Conservation (phyloP, 2,888 invertebrate genomes). For the Ephialtes manifestator region DNA sequence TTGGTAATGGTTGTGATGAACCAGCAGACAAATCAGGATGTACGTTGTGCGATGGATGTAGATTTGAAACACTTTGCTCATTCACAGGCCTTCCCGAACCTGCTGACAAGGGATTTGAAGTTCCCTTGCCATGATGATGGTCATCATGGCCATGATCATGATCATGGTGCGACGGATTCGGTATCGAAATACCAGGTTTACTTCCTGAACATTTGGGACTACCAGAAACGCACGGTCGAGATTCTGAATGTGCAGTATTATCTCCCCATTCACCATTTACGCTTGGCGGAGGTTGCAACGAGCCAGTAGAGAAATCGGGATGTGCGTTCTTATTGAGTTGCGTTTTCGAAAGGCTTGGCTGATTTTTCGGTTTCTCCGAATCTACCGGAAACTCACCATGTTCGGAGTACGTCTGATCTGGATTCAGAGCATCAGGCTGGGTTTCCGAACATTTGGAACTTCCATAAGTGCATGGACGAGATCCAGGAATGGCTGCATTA, state of each 20-base stretch:
- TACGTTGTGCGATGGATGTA: background rate
- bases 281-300: background rate
- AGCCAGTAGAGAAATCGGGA: conserved; percentile 16
- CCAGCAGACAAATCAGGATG: conserved; percentile 25
- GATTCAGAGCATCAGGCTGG: background rate
- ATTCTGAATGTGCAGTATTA: background rate
- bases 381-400: background rate
- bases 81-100: background rate
- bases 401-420: background rate
- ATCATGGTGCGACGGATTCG: background rate
- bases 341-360: background rate
- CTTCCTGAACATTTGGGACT: conserved; percentile 6
- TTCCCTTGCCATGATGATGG: no score
- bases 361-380: background rate
- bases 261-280: background rate
- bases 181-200: background rate
- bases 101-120: no score
- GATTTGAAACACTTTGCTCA: conserved; percentile 6
- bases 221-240: conserved; percentile 27
- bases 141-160: no score
- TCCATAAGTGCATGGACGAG: conserved; percentile 27
- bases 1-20: conserved; percentile 3
- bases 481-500: background rate
- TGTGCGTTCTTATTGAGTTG: background rate
- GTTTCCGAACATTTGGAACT: conserved; percentile 12